A percentile compares a stretch with the other conserved stretches of the same genome.
These are phyloP conservation scores for Eristalis tenax DNA, from an alignment of 2,888 invertebrate genomes.

Conservation along the genomic window DNA sequence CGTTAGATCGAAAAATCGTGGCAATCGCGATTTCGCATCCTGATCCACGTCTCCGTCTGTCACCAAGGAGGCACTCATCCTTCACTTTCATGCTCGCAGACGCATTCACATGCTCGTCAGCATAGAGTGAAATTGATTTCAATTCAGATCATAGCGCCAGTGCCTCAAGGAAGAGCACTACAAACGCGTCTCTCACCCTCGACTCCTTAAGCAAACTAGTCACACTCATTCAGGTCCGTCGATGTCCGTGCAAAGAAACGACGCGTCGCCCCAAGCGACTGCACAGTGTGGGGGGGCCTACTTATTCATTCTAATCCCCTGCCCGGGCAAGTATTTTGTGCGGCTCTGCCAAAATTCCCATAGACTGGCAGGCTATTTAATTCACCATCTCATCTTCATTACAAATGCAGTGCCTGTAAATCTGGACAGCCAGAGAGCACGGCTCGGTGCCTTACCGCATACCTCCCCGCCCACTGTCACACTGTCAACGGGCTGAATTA, in stretches of 20 bases:
- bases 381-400: constrained; percentile 55
- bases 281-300: constrained; percentile 15
- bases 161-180: neutral
- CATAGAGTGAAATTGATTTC: neutral
- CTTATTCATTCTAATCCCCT: constrained; percentile 38
- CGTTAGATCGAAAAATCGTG: neutral
- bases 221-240: constrained; percentile 9
- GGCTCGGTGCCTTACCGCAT: neutral
- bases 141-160: neutral
- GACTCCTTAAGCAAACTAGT: constrained; percentile 34
- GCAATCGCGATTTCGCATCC: neutral
- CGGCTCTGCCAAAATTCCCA: constrained; percentile 38
- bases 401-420: constrained; percentile 65
- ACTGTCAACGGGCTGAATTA: constrained; percentile 36
- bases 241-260: neutral
- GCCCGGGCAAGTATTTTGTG: neutral
- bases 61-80: neutral
- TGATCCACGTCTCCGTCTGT: neutral
- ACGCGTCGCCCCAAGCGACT: neutral
- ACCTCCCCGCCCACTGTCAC: neutral
- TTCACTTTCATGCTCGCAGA: neutral
- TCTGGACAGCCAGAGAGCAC: constrained; percentile 16
- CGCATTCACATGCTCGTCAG: neutral
- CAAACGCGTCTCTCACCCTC: neutral
- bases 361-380: constrained; percentile 20